phyloP scores from a whole-genome alignment of 2,113 vertebrate genomes.

The Scomber scombrus region DNA sequence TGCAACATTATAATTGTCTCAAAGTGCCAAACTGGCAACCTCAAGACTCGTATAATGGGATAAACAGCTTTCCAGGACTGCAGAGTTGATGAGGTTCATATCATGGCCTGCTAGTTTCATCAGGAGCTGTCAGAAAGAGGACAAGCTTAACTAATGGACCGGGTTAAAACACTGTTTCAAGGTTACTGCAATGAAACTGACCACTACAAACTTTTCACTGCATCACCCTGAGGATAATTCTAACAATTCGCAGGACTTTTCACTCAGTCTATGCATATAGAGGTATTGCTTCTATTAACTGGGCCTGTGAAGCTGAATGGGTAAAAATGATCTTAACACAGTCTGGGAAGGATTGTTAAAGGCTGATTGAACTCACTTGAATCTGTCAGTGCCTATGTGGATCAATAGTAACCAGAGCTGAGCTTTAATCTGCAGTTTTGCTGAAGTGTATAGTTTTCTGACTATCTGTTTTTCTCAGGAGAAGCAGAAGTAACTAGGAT shows the following conservation, averaged over 20 bases:
- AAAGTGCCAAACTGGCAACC: constrained; percentile 50
- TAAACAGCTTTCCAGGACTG: constrained; percentile 54
- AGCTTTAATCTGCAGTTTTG: background rate
- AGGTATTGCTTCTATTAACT: background rate
- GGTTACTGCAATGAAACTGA: constrained; percentile 35
- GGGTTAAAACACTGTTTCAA: constrained; percentile 36
- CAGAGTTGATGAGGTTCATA: constrained; percentile 45
- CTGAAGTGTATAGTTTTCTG: constrained; percentile 8
- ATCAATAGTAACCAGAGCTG: constrained; percentile 26
- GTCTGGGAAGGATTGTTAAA: background rate
- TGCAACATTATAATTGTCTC: constrained; percentile 50
- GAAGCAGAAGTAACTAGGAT: constrained; percentile 1
- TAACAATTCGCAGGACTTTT: constrained; percentile 27
- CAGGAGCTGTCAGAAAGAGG: constrained; percentile 22
- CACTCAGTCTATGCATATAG: background rate
- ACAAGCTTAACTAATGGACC: constrained; percentile 35
- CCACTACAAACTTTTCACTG: constrained; percentile 11
- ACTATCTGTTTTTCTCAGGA: constrained; percentile 10
- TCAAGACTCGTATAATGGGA: constrained; percentile 39
- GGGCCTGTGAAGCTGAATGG: background rate
- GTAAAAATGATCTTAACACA: too few species aligned
- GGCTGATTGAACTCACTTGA: background rate
- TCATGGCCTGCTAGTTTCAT: constrained; percentile 35
- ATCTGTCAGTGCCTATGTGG: background rate
- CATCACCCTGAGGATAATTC: background rate